Evolutionary conservation across 2,113 vertebrate genomes (phyloP).

Genomic region (Elgaria multicarinata): DNA sequence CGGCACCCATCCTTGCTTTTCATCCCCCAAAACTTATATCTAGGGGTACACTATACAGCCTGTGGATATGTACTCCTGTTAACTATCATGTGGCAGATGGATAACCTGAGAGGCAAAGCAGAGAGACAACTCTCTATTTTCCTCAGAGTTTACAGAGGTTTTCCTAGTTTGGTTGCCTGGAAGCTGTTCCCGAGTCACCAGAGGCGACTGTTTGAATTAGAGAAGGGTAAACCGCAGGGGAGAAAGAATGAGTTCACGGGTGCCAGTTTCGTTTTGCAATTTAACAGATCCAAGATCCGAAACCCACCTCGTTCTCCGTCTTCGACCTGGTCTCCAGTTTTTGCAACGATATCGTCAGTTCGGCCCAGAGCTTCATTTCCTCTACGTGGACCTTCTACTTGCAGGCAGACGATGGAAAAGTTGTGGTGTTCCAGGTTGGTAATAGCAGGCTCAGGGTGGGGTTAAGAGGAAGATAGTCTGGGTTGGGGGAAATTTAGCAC

Average conservation of each 20-base stretch:
- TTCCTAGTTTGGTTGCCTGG: neutral
- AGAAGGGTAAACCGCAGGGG: fast-evolving
- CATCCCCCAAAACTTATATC: too few relatives aligned
- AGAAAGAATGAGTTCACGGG: fast-evolving
- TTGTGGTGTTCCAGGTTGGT: constrained; percentile 95
- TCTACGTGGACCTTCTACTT: constrained; percentile 99
- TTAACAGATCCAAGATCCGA: constrained; percentile 77
- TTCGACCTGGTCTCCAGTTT: constrained; percentile 90
- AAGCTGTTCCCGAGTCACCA: neutral
- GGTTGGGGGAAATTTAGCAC: too few relatives aligned
- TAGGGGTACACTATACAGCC: too few relatives aligned
- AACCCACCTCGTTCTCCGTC: constrained; percentile 81
- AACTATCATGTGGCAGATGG: neutral
- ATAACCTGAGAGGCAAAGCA: neutral
- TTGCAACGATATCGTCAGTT: constrained; percentile 94
- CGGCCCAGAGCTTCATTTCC: constrained; percentile 96
- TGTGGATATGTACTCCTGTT: too few relatives aligned
- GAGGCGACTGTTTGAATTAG: neutral
- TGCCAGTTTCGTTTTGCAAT: constrained; percentile 55
- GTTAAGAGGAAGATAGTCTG: too few relatives aligned
- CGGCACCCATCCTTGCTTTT: too few relatives aligned
- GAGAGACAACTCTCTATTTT: neutral
- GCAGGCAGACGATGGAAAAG: constrained; percentile 93
- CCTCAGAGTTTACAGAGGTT: neutral
- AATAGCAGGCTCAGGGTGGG: too few relatives aligned